Conservation (phyloP, 2,113 vertebrate genomes). For the Columba livia region DNA sequence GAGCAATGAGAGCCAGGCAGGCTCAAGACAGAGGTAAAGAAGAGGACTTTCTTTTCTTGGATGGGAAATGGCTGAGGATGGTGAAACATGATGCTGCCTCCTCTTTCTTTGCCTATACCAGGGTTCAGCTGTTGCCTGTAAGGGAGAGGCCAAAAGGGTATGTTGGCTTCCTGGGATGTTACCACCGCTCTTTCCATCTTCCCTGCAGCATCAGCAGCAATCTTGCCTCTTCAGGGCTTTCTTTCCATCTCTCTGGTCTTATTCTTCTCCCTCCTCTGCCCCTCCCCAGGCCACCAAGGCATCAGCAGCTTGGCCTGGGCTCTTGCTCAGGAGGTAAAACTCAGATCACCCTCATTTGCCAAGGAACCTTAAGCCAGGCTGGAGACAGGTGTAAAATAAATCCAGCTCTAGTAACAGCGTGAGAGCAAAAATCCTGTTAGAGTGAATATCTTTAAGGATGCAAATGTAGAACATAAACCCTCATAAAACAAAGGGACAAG, state of each 20-base stretch:
- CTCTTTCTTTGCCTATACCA: not conserved
- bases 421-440: not conserved
- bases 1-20: not conserved
- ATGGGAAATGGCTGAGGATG: not conserved
- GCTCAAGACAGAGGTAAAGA: not conserved
- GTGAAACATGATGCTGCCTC: accelerated
- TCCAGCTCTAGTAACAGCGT: not conserved
- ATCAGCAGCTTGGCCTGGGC: not conserved
- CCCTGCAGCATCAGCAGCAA: not conserved
- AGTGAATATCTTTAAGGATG: not conserved
- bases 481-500: accelerated
- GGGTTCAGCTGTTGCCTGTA: not conserved
- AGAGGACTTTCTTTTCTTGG: not conserved
- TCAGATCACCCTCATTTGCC: not conserved
- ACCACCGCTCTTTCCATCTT: not conserved
- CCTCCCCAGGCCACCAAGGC: not conserved
- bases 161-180: not conserved
- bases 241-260: not conserved
- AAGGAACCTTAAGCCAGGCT: not conserved
- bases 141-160: not conserved
- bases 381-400: not conserved
- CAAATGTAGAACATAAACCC: not conserved
- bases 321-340: not conserved
- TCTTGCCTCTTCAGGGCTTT: not conserved
- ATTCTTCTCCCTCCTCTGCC: not conserved